Evolutionary conservation across 2,113 vertebrate genomes (phyloP).

Genomic region (Typhlomys cinereus): DNA sequence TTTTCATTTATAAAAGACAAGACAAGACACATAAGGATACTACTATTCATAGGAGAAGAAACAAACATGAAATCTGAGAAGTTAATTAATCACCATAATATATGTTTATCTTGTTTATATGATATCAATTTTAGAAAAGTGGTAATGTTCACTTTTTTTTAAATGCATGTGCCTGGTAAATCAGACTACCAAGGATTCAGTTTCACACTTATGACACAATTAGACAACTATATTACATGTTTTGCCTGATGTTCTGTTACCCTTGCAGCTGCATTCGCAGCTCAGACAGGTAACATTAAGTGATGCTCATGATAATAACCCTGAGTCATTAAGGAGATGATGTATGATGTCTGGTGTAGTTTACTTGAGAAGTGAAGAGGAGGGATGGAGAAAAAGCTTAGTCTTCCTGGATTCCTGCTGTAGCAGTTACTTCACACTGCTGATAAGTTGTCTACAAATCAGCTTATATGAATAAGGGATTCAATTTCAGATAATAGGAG

Average conservation of each 20-base stretch:
- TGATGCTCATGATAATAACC: slow-evolving; percentile 52
- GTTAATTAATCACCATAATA: slow-evolving; percentile 16
- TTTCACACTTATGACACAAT: slow-evolving; percentile 49
- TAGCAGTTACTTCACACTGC: too few species aligned
- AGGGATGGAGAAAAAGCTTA: not conserved
- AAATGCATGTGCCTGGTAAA: slow-evolving; percentile 34
- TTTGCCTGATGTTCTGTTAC: slow-evolving; percentile 49
- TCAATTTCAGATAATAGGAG: too few species aligned
- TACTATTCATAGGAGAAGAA: slow-evolving; percentile 32
- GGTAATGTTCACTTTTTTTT: slow-evolving; percentile 49
- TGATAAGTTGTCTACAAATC: too few species aligned
- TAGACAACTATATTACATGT: slow-evolving; percentile 45
- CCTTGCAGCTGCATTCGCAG: slow-evolving; percentile 41
- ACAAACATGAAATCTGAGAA: not conserved
- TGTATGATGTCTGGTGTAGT: slow-evolving; percentile 38
- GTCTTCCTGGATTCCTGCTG: not conserved
- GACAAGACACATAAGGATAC: not conserved
- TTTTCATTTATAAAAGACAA: slow-evolving; percentile 30
- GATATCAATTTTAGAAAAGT: slow-evolving; percentile 47
- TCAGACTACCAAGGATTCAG: not conserved
- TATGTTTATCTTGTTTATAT: slow-evolving; percentile 6
- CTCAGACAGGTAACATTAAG: slow-evolving; percentile 56
- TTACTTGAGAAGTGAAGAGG: not conserved
- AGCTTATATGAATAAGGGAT: too few species aligned
- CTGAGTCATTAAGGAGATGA: slow-evolving; percentile 56